Base-by-base conservation (phyloP, 2,888 invertebrate genomes). In the Serripes groenlandicus region DNA sequence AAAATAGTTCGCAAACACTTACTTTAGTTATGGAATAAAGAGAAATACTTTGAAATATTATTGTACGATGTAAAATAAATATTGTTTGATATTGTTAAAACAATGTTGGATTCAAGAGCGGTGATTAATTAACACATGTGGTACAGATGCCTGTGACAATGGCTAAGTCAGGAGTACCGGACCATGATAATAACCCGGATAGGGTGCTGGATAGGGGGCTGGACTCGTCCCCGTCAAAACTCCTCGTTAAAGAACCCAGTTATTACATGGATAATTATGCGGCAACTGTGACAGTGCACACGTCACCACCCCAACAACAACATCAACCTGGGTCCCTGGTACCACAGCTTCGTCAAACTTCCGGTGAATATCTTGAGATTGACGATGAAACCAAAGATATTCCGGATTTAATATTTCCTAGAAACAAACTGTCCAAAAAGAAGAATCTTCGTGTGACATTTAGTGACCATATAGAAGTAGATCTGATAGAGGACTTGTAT, bases 211-310 rank as follows among this genome's bases (percentile, higher is more conserved):
- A 54, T 4, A 49, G 52, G 30, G 73, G 37, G 15, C 30, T n/a
- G 62, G 52, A 66, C 60, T 37, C 60, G 21, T 15, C 37, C 49
- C 9, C 49, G 15, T 4, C 23, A n/a, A 54, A 34, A n/a, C 7
- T 62, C 18, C 62, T 58, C 4, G 73, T 42, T 11, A 83, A 80
- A 30, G 83, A 79, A 42, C 76, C 68, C 35, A 66, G 60, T 1
- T 83, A 83, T 49, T 83, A 83, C 60, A 77, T 83, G 79, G 80
- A 79, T 30, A 83, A 83, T 34, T 83, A 83, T 58, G 77, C 80
- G 30, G 83, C 83, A 1, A 83, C 79, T 5, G 56, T 83, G 1
- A 83, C 83, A 7, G 83, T 83, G 4, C 83, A 83, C 34, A 77
- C 73, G 56, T 83, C 83, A n/a, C 83, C 83, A n/a, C 83, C 83